Conservation (phyloP, 2,888 invertebrate species). For the Ferdinandea cuprea region DNA sequence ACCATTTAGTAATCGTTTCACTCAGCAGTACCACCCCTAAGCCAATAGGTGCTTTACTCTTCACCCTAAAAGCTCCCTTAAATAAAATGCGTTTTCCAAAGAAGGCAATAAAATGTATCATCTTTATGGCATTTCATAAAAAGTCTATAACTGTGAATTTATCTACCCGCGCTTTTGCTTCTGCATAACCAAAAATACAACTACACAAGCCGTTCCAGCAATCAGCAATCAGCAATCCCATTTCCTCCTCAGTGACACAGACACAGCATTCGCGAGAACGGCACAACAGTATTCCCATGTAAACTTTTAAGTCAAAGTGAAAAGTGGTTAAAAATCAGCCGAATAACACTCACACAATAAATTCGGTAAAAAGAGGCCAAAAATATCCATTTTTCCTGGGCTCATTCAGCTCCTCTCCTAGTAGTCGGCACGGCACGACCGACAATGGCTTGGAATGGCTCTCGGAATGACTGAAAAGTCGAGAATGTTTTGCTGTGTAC, state of each 20-base stretch:
- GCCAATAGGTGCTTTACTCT: no score
- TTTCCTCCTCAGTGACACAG: neutral
- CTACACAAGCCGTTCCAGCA: conserved; percentile 41
- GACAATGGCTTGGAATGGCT: no score
- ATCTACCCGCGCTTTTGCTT: conserved; percentile 57
- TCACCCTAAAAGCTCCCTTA: conserved; percentile 15
- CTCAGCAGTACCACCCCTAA: no score
- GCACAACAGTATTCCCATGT: conserved; percentile 22
- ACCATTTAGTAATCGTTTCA: no score
- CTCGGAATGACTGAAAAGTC: conserved; percentile 61
- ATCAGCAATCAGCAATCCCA: no score
- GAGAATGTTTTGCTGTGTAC: conserved; percentile 48
- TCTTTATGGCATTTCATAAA: conserved; percentile 69
- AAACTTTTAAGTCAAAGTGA: conserved; percentile 48
- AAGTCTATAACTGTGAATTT: conserved; percentile 65
- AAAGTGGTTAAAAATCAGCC: conserved; percentile 33
- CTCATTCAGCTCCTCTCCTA: conserved; percentile 46
- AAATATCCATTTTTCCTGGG: conserved; percentile 45
- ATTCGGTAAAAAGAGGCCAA: conserved; percentile 46
- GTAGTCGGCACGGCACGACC: no score
- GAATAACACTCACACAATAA: conserved; percentile 23
- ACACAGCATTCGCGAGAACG: neutral
- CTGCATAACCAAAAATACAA: conserved; percentile 21
- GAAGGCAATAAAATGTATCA: conserved; percentile 68
- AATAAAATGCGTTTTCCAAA: conserved; percentile 25